A percentile compares a stretch with the other conserved stretches of the same genome.
Evolutionary conservation across 2,888 invertebrate species (phyloP).

Genomic region (Mycalesis mineus): DNA sequence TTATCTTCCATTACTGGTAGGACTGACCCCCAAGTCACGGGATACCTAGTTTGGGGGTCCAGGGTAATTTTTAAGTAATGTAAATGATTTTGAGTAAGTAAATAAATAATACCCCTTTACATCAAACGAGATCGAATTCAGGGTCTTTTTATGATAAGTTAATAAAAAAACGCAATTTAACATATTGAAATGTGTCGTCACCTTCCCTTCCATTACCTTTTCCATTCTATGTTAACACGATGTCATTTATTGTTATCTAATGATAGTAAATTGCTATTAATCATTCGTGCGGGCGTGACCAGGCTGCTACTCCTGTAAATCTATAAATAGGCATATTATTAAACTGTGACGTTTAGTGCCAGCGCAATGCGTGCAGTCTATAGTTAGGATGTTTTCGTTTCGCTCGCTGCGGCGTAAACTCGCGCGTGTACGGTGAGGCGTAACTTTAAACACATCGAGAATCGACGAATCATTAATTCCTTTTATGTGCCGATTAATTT

Average conservation of each 20-base stretch:
- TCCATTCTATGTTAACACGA: neutral
- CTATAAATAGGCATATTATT: slow-evolving; percentile 31
- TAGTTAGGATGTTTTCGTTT: slow-evolving; percentile 51
- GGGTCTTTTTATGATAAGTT: too few species aligned
- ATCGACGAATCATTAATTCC: neutral
- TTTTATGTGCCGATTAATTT: too few species aligned
- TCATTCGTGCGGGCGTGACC: slow-evolving; percentile 16
- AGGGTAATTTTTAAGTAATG: too few species aligned
- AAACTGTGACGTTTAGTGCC: slow-evolving; percentile 23
- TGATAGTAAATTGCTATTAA: slow-evolving; percentile 9
- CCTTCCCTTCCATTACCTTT: neutral
- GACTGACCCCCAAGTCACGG: too few species aligned
- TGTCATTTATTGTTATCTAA: slow-evolving; percentile 7
- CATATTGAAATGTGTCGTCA: too few species aligned
- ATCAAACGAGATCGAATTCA: too few species aligned
- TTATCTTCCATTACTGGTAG: too few species aligned
- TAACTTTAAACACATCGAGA: slow-evolving; percentile 17
- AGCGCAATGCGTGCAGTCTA: slow-evolving; percentile 33
- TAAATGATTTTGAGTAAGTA: too few species aligned
- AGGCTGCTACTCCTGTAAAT: slow-evolving; percentile 14
- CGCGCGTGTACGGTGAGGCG: slow-evolving; percentile 22
- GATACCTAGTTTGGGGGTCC: too few species aligned
- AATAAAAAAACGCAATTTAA: too few species aligned
- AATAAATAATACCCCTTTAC: too few species aligned
- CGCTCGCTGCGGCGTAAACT: slow-evolving; percentile 36